These are phyloP conservation scores for Hippocampus kuda DNA, from an alignment of 2,797 vertebrate genomes.

Conservation along the genomic window DNA sequence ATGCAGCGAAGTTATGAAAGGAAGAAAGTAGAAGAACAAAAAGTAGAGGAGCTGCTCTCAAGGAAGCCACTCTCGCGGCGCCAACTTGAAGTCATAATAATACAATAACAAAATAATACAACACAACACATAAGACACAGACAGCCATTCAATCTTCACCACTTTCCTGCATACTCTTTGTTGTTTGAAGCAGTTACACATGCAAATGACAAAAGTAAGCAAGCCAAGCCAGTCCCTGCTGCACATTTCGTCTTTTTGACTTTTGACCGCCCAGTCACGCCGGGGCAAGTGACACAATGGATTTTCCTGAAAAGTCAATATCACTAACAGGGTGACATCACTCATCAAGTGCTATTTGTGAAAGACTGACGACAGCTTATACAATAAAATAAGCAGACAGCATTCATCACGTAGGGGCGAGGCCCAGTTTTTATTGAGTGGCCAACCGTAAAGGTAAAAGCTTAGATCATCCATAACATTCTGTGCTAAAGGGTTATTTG, in stretches of 20 bases:
- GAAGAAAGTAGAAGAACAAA: too few species aligned
- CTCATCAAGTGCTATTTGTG: background rate
- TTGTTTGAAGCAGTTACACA: too few species aligned
- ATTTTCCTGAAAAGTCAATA: background rate
- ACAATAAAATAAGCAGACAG: background rate
- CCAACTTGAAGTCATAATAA: too few species aligned
- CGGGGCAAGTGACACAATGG: background rate
- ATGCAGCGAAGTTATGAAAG: too few species aligned
- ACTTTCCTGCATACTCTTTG: too few species aligned
- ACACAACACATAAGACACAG: too few species aligned
- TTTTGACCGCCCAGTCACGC: background rate
- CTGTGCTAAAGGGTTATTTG: too few species aligned
- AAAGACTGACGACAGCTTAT: background rate
- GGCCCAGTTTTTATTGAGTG: background rate
- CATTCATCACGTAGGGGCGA: background rate
- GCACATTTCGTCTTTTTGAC: background rate
- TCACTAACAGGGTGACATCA: background rate
- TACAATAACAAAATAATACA: too few species aligned
- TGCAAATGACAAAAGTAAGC: too few species aligned
- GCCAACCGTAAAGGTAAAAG: background rate
- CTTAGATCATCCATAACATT: background rate
- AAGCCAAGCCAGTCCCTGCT: background rate
- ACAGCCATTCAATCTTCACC: too few species aligned
- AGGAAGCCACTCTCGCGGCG: too few species aligned
- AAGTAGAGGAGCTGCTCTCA: too few species aligned